Evolutionary conservation across 1,140 invertebrate genomes (phyloP).

Genomic region (Olivierus martensii): DNA sequence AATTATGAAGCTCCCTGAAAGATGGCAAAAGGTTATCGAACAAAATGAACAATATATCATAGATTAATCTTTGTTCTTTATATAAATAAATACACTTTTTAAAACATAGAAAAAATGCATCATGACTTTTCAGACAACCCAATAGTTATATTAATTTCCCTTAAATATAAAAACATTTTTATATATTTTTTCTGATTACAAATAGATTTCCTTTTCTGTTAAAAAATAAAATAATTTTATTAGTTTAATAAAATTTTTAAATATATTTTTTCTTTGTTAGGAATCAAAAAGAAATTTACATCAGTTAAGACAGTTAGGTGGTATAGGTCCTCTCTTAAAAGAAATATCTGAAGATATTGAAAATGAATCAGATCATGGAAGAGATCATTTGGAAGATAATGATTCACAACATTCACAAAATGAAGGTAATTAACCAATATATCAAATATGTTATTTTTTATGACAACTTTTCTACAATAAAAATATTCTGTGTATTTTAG

Average conservation of each 20-base stretch:
- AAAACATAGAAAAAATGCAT: no score
- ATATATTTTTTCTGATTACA: no score
- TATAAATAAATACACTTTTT: no score
- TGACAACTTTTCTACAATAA: not conserved
- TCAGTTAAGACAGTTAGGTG: conserved; percentile 55
- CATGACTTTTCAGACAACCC: no score
- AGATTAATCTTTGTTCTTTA: no score
- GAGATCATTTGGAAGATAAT: conserved; percentile 27
- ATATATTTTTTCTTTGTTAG: conserved; percentile 56
- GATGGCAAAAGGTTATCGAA: no score
- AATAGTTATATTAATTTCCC: no score
- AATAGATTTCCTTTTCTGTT: no score
- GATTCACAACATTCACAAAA: conserved; percentile 24
- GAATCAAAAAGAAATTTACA: conserved; percentile 63
- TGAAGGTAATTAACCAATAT: conserved; percentile 28
- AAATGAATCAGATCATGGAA: conserved; percentile 9
- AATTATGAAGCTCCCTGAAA: no score
- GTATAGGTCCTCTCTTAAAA: conserved; percentile 54
- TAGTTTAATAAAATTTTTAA: conserved; percentile 70
- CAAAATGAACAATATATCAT: no score
- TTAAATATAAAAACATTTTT: no score
- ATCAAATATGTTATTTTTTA: conserved; percentile 1
- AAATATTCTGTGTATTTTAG: not conserved
- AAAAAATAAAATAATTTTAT: no score
- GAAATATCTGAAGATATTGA: conserved; percentile 52